Evolutionary conservation across 2,797 vertebrate species (phyloP), one percentile per base, ranked within the genome.

Genomic region (Neomorphus geoffroyi): DNA sequence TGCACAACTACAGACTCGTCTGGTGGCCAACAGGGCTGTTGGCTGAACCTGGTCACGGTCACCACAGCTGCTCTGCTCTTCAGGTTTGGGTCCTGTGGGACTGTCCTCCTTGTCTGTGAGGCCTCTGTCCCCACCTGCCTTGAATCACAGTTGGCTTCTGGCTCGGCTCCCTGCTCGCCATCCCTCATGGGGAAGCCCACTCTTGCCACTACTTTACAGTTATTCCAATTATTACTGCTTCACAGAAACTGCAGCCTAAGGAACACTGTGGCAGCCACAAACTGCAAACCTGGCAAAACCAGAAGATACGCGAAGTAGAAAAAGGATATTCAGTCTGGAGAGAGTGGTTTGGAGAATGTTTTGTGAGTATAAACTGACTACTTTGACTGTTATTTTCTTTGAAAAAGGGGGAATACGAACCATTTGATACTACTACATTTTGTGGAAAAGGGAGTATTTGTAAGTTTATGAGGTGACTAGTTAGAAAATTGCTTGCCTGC

Each of bases 111-210:
- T 19, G 12, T 39, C 24, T 57, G 32, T n/a, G n/a, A 67, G 61
- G 79, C 18, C n/a, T 21, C 61, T 51, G 13, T 32, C 54, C 13
- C 13, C 61, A 60, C 66, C 45, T 58, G 87, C 48, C 54, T 43
- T 2, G 2, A 32, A 48, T 45, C 48, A 51, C 24, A 22, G 23
- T 10, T 1, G 2, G 30, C 56, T 67, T 33, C 67, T 1, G 3
- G 15, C n/a, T 62, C 7, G 2, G n/a, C 56, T 69, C 33, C 67
- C 1, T 2, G 18, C n/a, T 62, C 6, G 0, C 35, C n/a, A 12
- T 50, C 22, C 35, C 30, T 18, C 7, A 45, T 33, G 22, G 32
- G 26, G 30, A 64, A 58, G 45, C 45, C 45, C 39, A 13, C 30
- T 48, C 64, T 28, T 64, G 33, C 50, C 50, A 23, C 57, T 64